Evolutionary conservation across 2,888 invertebrate species (phyloP).

Genomic region (Limnephilus marmoratus): DNA sequence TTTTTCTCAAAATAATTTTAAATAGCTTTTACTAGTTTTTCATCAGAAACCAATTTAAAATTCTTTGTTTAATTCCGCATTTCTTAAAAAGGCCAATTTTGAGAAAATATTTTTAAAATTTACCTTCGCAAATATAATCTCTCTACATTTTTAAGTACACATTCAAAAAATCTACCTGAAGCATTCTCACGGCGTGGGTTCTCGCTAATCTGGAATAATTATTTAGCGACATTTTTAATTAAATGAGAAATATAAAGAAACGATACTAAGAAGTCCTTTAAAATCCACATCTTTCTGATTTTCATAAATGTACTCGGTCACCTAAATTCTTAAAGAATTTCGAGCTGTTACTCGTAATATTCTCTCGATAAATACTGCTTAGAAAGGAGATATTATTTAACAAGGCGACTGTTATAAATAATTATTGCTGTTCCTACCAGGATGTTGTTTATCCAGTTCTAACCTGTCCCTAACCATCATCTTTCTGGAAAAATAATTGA

Average conservation of each 20-base stretch:
- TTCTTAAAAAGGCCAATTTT: not conserved
- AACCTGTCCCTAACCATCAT: too few relatives aligned
- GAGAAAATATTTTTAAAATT: not conserved
- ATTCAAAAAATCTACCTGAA: not conserved
- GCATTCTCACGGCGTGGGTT: not conserved
- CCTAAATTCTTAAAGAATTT: not conserved
- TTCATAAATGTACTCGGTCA: not conserved
- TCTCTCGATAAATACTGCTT: not conserved
- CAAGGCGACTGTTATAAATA: too few relatives aligned
- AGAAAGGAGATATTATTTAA: not conserved
- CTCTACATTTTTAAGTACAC: not conserved
- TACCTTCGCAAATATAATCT: not conserved
- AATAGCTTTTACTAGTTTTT: too few relatives aligned
- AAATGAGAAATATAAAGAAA: not conserved
- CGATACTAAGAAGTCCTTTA: not conserved
- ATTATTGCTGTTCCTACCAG: too few relatives aligned
- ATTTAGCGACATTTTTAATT: not conserved
- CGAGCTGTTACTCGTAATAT: not conserved
- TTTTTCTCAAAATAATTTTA: too few relatives aligned
- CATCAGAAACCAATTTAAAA: not conserved
- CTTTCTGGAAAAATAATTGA: too few relatives aligned
- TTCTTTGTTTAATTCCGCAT: not conserved
- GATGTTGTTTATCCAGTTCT: too few relatives aligned
- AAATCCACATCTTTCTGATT: not conserved
- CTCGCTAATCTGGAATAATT: not conserved